Base-by-base conservation (phyloP, 2,888 invertebrate genomes). In the Leptinotarsa rubiginosa region DNA sequence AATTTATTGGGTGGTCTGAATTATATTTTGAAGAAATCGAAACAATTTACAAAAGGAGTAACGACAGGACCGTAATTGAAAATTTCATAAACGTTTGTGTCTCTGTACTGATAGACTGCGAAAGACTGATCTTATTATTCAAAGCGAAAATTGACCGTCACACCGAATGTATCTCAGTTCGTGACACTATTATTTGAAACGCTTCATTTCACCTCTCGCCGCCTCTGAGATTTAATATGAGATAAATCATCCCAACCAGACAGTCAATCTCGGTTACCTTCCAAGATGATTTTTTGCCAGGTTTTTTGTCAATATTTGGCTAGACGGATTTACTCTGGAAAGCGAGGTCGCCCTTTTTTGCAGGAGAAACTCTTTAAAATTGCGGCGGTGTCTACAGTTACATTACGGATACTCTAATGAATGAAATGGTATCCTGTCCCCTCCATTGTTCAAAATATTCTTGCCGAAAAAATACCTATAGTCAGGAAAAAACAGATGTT, bases 271-370 rank as follows among this genome's bases (percentile, higher is more conserved):
- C 56, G 56, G 25, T 56, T 56, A 56, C 56, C 56, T 56, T 56
- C 56, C 20, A 22, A 22, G 56, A 56, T 56, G 56, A 52, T 70
- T 74, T 74, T 74, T 74, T 74, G 70, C 52, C 66, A 41, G 31
- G 67, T 67, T 74, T 74, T 74, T 74, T 70, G 70, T 70, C 64
- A 47, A 67, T 62, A 64, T 70, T 67, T 64, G 74, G 62, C 74
- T 74, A 74, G 74, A 74, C 74, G 62, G 69, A 68, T 70, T 74
- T 22, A 56, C 25, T 74, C 65, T 70, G 62, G 65, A 47, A 70
- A 66, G 67, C 50, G 56, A 56, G 56, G 20, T 56, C 56, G 22
- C 20, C 3, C 56, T 56, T 56, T 31, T 56, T 56, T 56, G 56
- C 22, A 13, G 13, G 15, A 22, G 15, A 22, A 56, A 20, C 22